Base-by-base conservation (phyloP, 2,113 vertebrate genomes). In the Anthoscopus minutus region DNA sequence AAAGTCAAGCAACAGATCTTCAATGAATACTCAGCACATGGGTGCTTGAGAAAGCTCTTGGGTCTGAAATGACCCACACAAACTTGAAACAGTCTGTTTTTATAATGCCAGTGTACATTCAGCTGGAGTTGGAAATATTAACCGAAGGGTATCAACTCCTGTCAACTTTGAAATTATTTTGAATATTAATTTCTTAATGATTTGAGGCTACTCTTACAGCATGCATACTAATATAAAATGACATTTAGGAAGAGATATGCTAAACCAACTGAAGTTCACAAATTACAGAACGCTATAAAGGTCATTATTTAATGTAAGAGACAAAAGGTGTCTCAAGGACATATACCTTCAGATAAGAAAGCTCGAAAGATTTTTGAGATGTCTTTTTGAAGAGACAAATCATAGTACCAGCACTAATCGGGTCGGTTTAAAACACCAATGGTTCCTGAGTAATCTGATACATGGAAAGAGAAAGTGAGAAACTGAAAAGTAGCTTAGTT, bases 151-250 rank as follows among this genome's bases (percentile, higher is more conserved):
- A 88, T 83, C 62, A 14, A 10, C 38, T 94, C 33, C 64, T 84
- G 86, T 88, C 76, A 73, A 58, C 40, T 92, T 83, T 35, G 38
- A 85, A 77, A 67, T 93, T 82, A 78, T 81, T 96, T 88, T 86
- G 27, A 89, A 91, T 89, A 88, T 74, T 20, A 93, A 47, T 81
- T 74, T 83, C 70, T 89, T 72, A 89, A 93, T 94, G 11, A 86
- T 74, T 88, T 93, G 38, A 81, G 37, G 51, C 47, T 93, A 38
- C 19, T 81, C 23, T 79, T 89, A 66, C 30, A 44, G 42, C 73
- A 5, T 47, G 35, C 82, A 56, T 94, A 19, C 51, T 81, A 83
- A 96, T 94, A 88, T 92, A 86, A 92, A 88, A 67, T 95, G 86
- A 88, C 84, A 94, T 95, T 97, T 7, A 5, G 42, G 53, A 86